phyloP scores from a whole-genome alignment of 2,797 vertebrate genomes.

The Rhabdomys pumilio region DNA sequence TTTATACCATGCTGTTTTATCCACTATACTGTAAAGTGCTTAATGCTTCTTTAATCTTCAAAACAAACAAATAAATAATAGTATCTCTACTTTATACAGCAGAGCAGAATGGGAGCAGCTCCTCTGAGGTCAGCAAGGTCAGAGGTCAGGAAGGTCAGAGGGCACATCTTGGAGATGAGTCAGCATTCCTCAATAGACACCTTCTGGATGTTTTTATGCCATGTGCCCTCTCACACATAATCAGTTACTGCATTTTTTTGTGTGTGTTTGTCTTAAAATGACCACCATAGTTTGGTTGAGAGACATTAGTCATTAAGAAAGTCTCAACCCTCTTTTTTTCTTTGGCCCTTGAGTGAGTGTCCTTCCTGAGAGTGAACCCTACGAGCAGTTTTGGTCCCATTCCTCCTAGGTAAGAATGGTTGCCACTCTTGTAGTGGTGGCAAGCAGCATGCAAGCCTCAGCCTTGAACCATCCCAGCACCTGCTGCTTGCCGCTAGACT shows the following conservation, averaged over 20 bases:
- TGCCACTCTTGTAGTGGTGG: no score
- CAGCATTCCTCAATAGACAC: not conserved
- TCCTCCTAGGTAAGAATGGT: not conserved
- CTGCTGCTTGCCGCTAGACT: not conserved
- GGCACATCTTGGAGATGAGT: not conserved
- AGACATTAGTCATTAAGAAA: not conserved
- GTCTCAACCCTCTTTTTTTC: not conserved
- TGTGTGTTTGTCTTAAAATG: not conserved
- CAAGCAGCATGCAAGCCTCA: not conserved
- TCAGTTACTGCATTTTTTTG: not conserved
- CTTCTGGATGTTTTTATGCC: not conserved
- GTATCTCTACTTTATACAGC: not conserved
- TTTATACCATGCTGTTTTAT: slow-evolving; percentile 13
- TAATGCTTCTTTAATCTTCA: slow-evolving; percentile 1
- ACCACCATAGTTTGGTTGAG: not conserved
- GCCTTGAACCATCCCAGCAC: fast-evolving
- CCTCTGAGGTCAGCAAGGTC: not conserved
- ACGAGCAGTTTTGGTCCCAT: not conserved
- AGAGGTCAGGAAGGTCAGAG: not conserved
- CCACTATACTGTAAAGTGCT: not conserved
- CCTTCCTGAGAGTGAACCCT: not conserved
- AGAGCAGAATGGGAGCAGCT: not conserved
- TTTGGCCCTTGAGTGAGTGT: not conserved
- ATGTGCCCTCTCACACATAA: not conserved
- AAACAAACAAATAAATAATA: not conserved